Base-by-base conservation (phyloP, 2,888 invertebrate species). In the Euzophera pinguis region DNA sequence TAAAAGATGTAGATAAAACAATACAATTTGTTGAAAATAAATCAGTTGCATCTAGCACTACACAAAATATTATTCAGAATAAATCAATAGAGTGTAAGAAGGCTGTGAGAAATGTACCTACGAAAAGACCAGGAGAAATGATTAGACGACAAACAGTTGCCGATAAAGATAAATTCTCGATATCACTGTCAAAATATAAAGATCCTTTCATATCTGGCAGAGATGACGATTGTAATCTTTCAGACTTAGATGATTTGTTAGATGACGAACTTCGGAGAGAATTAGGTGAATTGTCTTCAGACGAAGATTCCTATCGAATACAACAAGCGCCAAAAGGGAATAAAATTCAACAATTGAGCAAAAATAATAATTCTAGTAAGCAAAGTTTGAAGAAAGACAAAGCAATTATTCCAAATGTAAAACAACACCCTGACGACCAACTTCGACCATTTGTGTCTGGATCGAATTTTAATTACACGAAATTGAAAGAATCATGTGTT, bases 231-330 rank as follows among this genome's bases (percentile, higher is more conserved):
- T 87, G 85, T 56, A 86, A 86, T 59, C 65, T 86, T n/a, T 60
- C 45, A 34, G 45, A 45, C 16, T 16, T 90, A 55, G 88, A 85
- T 56, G 91, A 89, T 73, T 71, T 84, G 54, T 87, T 84, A 76
- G 90, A 81, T 64, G 89, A 85, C 60, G 90, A 84, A 58, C 70
- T 83, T 54, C 71, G 78, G 53, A 67, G 89, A 81, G 80, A 92
- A 78, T 82, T 90, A 29, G 78, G 87, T 8, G 84, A 91, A 69
- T 60, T 87, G 53, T 78, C 81, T 65, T 80, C 82, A 60, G 75
- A 92, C 64, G 71, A 91, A 60, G 73, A 89, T 17, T 58, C 63
- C 47, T 81, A 73, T 55, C 55, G 57, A 34, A 9, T 63, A 17
- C 48, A 69, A 16, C 48, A 38, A 27, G 5, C 9, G 13, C 49